Base-by-base conservation (phyloP, 2,797 vertebrate species). In the Champsocephalus esox region DNA sequence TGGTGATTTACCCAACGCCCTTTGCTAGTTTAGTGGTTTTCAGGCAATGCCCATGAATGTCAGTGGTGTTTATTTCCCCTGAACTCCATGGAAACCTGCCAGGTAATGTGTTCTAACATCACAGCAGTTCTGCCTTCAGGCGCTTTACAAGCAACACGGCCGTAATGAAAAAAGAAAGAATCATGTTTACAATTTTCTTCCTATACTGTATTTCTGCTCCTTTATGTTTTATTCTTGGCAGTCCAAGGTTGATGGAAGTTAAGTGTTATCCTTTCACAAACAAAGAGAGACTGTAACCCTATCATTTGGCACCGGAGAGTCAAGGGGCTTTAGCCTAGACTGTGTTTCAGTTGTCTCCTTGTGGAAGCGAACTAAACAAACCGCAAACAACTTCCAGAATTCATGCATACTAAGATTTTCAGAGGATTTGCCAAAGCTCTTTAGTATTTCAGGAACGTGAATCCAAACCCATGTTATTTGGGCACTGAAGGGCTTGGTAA, bases 261-360 rank as follows among this genome's bases (percentile, higher is more conserved):
- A 88, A 92, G 82, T 87, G 85, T 89, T 90, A 84, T 82, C 78
- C 88, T 72, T 87, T 79, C 61, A 84, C 78, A 88, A 91, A 91
- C 81, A 89, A 88, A 86, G 85, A 83, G 32, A 89, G 82, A 82
- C 83, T 71, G 79, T 74, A 89, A 89, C 87, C 84, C 85, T 73
- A 78, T 89, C 87, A 87, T 89, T 89, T 89, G 86, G 81, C 73
- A 78, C 52, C 4, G 58, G 50, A 52, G 81, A 79, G 70, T 70
- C 67, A 41, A 54, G 68, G 76, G 73, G 79, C 73, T 87, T 84
- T 57, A 44, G 72, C 81, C 68, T 34, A 75, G 79, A 81, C 79
- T 16, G 38, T 71, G 43, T 71, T 67, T 71, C 72, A 66, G 71
- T 79, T 82, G 57, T 68, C 79, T 70, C 51, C 32, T 76, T 52